Percentiles rank a stretch among this genome's conserved stretches.
These are phyloP conservation scores for Formica exsecta DNA, from an alignment of 1,140 invertebrate species.

Conservation along the genomic window DNA sequence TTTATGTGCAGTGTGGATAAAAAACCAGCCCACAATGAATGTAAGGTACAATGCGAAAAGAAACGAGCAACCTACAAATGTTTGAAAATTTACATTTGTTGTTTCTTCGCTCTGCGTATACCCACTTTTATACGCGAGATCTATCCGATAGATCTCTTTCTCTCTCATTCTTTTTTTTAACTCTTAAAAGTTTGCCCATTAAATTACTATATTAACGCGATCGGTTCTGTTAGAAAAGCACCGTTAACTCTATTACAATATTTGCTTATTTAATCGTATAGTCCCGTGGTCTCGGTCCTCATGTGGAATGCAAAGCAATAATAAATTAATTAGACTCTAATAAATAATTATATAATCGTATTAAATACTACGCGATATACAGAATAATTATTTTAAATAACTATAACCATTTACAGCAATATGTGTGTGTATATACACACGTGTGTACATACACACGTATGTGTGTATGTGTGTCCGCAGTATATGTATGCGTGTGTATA, in stretches of 20 bases:
- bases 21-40: too few relatives aligned
- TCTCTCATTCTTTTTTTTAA: background rate
- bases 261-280: slow-evolving; percentile 53
- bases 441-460: too few relatives aligned
- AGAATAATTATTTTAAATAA: slow-evolving; percentile 82
- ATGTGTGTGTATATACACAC: too few relatives aligned
- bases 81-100: too few relatives aligned
- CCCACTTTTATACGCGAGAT: background rate
- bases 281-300: slow-evolving; percentile 48
- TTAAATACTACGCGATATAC: slow-evolving; percentile 82
- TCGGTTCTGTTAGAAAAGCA: slow-evolving; percentile 58
- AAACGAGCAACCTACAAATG: too few relatives aligned
- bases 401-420: slow-evolving; percentile 82
- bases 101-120: too few relatives aligned
- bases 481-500: slow-evolving; percentile 53
- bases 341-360: slow-evolving; percentile 79
- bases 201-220: slow-evolving; percentile 4
- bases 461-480: slow-evolving; percentile 57
- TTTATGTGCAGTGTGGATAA: too few relatives aligned
- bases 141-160: background rate
- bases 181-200: slow-evolving; percentile 30
- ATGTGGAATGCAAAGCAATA: slow-evolving; percentile 84
- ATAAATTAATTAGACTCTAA: slow-evolving; percentile 83
- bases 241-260: slow-evolving; percentile 59
- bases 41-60: too few relatives aligned